Percentiles rank a stretch among this genome's conserved stretches.
These are phyloP conservation scores for Sardinella longiceps DNA, from an alignment of 2,797 vertebrate genomes.

Conservation along the genomic window DNA sequence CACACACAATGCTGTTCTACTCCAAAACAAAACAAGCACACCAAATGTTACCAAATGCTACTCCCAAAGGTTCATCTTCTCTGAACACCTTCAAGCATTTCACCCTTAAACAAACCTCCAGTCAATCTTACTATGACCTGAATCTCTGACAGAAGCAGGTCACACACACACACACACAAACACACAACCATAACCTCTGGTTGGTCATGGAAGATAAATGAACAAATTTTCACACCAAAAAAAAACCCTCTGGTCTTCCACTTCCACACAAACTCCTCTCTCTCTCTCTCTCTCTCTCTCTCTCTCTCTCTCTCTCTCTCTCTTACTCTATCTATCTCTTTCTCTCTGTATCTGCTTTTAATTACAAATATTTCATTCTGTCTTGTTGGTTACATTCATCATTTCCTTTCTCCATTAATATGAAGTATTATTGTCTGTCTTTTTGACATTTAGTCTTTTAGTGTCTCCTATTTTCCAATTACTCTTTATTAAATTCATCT, in stretches of 20 bases:
- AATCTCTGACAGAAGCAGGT: slow-evolving; percentile 50
- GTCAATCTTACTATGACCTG: slow-evolving; percentile 38
- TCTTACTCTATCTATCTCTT: neutral
- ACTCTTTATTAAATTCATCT: neutral
- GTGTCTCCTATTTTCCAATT: neutral
- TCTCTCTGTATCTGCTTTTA: too few species aligned
- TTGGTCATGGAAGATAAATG: neutral
- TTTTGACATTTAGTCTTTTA: neutral
- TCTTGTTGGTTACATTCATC: neutral
- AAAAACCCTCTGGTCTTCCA: neutral
- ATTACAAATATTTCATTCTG: too few species aligned
- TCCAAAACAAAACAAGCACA: neutral
- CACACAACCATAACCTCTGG: neutral
- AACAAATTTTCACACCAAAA: slow-evolving; percentile 4
- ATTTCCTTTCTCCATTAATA: neutral
- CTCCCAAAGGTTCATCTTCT: neutral
- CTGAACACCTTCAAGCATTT: slow-evolving; percentile 40
- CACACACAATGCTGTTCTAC: neutral
- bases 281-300: neutral
- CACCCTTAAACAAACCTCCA: slow-evolving; percentile 47
- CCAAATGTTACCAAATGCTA: neutral
- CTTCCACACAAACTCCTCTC: neutral
- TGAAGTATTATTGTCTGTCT: neutral
- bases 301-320: neutral
- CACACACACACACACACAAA: neutral